Evolutionary conservation across 2,888 invertebrate genomes (phyloP), one percentile per base, ranked within the genome.

Genomic region (Dorcus parallelipipedus): DNA sequence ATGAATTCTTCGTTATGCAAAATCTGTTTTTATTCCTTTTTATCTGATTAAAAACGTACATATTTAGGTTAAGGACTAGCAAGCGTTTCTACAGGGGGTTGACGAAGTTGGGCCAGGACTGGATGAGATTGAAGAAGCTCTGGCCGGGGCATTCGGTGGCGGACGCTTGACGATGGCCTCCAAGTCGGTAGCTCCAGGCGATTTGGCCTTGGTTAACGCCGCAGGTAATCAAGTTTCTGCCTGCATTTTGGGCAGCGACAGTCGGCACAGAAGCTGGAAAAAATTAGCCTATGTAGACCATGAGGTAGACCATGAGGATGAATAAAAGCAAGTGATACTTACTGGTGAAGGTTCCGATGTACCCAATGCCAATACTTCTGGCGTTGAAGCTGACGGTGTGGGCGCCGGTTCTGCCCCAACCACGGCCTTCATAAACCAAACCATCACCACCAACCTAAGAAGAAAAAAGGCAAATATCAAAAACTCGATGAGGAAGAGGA

Each of bases 361-460:
- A 85, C 9, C 81, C 79, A 60, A 86, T 82, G 9, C 82, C 84
- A 9, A 86, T 78, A 9, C 85, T 83, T 66, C 79, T 83, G 20
- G 72, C 77, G 68, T 86, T 86, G 64, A 83, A 86, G 4, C 81
- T 81, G 20, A 75, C 78, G 0, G 85, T 84, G 62, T 86, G 86
- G 0, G 84, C 81, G 0, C 86, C 86, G 6, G 79, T 78, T 47
- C 79, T 79, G 2, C 80, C 76, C 86, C 86, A 86, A 1, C 86
- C 86, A 1, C 78, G 71, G 2, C 86, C 86, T 73, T 86, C 84
- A 64, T 86, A 86, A 2, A 86, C 77, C 33, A 82, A 78, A 7
- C 84, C 85, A 67, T 86, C 84, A 26, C 83, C 83, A 5, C 86
- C 85, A 41, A 86, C 78, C 42, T 86, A 67, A 38, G 9, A 20